These are phyloP conservation scores for Cyprinodon brontotheroides DNA, from an alignment of 2,113 vertebrate genomes.

Conservation along the genomic window DNA sequence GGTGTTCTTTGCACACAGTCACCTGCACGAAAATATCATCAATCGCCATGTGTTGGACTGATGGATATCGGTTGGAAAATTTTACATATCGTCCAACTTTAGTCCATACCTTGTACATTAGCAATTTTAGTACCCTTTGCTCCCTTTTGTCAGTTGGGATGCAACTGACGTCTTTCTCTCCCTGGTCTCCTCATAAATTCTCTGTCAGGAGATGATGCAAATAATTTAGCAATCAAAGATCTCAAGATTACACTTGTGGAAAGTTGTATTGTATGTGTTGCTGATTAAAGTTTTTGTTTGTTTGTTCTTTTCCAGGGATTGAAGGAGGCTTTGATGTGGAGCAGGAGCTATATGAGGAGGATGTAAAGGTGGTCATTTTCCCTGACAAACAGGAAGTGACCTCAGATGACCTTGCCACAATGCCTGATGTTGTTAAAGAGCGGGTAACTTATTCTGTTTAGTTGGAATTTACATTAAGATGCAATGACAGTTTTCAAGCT, in stretches of 20 bases:
- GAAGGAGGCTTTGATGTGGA: conserved; percentile 98
- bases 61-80: too few relatives aligned
- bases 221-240: background rate
- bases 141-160: background rate
- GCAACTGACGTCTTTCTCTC: background rate
- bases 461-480: background rate
- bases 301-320: conserved; percentile 81
- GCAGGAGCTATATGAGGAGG: conserved; percentile 93
- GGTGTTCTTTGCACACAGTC: too few relatives aligned
- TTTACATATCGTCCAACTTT: too few relatives aligned
- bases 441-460: conserved; percentile 80
- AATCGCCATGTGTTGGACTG: too few relatives aligned
- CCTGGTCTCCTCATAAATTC: background rate
- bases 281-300: conserved; percentile 4
- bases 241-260: too few relatives aligned
- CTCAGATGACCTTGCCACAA: conserved; percentile 85
- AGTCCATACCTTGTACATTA: background rate
- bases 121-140: background rate
- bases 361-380: conserved; percentile 94
- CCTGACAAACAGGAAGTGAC: conserved; percentile 93
- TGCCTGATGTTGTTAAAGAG: conserved; percentile 93
- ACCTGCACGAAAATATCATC: too few relatives aligned
- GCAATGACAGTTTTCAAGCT: background rate
- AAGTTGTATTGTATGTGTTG: background rate
- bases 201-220: background rate